These are phyloP conservation scores for Lophotis ruficrista DNA, from an alignment of 2,113 vertebrate species.

Conservation along the genomic window DNA sequence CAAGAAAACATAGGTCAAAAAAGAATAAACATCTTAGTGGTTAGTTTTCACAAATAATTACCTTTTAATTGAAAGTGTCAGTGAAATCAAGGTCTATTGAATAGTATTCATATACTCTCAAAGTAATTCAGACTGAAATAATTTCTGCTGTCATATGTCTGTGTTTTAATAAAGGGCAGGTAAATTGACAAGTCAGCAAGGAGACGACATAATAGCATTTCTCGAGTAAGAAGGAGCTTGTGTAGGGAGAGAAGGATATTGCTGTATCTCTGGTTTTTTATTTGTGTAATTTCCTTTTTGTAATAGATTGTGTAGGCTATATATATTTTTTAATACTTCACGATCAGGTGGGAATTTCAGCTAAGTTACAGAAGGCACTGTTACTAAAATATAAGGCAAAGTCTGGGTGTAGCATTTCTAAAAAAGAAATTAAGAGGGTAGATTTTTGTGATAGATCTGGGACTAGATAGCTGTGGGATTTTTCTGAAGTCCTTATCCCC, in stretches of 20 bases:
- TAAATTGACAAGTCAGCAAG: conserved; percentile 47
- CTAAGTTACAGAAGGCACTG: neutral
- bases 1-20: neutral
- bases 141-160: conserved; percentile 41
- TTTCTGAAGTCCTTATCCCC: neutral
- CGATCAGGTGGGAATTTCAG: neutral
- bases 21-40: neutral
- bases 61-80: conserved; percentile 10
- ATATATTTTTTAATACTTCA: neutral
- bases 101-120: neutral
- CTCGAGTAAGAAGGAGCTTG: neutral
- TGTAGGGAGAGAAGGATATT: neutral
- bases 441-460: neutral
- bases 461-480: neutral
- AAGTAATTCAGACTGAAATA: conserved; percentile 9
- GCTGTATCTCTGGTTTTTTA: conserved; percentile 7
- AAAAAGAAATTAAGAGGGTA: neutral
- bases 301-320: neutral
- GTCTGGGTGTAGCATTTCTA: neutral
- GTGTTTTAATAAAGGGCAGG: conserved; percentile 39
- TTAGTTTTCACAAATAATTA: conserved; percentile 41
- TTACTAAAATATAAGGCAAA: neutral
- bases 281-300: neutral
- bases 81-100: neutral
- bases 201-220: neutral